Evolutionary conservation across 2,888 invertebrate species (phyloP).

Genomic region (Thera obeliscata): DNA sequence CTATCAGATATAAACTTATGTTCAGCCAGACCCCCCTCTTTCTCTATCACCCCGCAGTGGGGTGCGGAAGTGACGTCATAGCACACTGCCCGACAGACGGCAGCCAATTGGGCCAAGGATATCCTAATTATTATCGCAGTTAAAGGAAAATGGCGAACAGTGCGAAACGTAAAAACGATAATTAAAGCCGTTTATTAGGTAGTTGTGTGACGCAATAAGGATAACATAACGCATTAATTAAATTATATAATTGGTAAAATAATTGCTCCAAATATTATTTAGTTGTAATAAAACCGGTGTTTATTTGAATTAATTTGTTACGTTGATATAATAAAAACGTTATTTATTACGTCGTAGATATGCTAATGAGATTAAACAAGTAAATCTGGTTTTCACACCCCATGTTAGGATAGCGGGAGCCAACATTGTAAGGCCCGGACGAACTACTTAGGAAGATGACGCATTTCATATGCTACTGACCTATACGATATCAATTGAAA

Average conservation of each 20-base stretch:
- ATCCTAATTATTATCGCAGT: constrained; percentile 29
- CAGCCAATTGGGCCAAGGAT: constrained; percentile 40
- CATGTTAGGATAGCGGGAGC: no score
- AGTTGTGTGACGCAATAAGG: neutral
- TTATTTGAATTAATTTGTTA: neutral
- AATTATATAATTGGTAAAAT: neutral
- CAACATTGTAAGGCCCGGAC: no score
- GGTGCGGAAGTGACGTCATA: constrained; percentile 31
- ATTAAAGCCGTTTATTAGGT: constrained; percentile 1
- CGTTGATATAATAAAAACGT: no score
- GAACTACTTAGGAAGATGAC: no score
- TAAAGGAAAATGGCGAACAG: constrained; percentile 19
- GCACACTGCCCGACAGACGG: constrained; percentile 36
- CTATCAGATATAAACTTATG: constrained; percentile 8
- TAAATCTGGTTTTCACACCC: no score
- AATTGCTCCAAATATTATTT: neutral
- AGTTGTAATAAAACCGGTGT: neutral
- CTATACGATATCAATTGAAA: no score
- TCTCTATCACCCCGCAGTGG: constrained; percentile 6
- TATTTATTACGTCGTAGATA: no score
- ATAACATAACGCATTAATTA: neutral
- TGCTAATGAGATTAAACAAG: no score
- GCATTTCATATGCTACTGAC: no score
- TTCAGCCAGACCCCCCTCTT: constrained; percentile 15
- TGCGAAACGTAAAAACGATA: constrained; percentile 13